Evolutionary conservation across 53 echinoderm and acorn worm genomes (phyloP), one percentile per base, ranked within the genome.

Genomic region (Henricia sp.): DNA sequence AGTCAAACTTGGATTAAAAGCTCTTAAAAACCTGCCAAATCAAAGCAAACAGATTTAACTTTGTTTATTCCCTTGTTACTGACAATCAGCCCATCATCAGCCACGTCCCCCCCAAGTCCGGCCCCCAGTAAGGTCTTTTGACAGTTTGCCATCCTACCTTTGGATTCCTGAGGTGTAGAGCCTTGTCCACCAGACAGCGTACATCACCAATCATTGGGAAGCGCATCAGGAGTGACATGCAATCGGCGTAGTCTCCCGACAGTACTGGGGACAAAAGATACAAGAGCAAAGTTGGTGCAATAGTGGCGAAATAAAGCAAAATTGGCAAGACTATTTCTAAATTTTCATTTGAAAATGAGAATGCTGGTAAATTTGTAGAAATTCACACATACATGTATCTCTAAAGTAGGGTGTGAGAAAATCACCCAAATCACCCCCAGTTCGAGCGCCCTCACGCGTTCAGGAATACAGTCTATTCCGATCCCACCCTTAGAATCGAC

Each of bases 161-260:
- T 32, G 99, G 94, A 50, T 99, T 90, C 80, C 99, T 88, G 27
- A 99, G 91, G 82, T 99, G 92, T 3, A 99, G 84, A 5, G 99
- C 90, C 52, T 91, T 92, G 54, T 99, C 93, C 43, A 99, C 86
- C 0, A 99, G 82, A 69, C 86, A 99, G 27, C 93, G 94, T 25
- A 99, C 91, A 82, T 99, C 99, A 32, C 86, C 94, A 17, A 92
- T 72, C 54, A 91, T 88, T 39, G 99, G 99, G 62, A 92, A 99
- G 26, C 94, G 88, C 94, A 99, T 99, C 32, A 99, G 41, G 6
- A 99, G 78, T 57, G 85, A 91, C 87, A 99, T 88, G 67, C 91
- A 92, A 8, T 69, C 80, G 32, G 92, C 82, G 86, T 90, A 92
- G 43, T 99, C 99, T 5, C 86, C 89, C 17, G 86, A 50, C 24